phyloP scores from a whole-genome alignment of 2,797 vertebrate species.

The Onychomys leucogaster region DNA sequence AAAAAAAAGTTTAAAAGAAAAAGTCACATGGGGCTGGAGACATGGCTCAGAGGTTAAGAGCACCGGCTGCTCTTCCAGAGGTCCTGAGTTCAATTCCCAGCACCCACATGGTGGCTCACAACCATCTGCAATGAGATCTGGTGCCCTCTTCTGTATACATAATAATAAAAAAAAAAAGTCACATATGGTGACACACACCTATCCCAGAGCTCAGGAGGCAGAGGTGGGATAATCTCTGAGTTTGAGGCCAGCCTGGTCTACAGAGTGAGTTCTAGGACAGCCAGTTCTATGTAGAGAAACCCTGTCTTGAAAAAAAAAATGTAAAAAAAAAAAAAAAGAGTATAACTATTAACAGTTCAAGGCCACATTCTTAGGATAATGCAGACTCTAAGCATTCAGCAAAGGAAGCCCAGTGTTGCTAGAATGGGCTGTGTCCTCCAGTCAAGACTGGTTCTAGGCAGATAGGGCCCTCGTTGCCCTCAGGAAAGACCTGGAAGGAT shows the following conservation, averaged over 20 bases:
- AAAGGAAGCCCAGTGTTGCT: too few species aligned
- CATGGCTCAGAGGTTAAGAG: too few species aligned
- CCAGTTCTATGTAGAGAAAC: neutral
- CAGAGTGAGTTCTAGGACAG: neutral
- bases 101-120: too few species aligned
- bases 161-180: neutral
- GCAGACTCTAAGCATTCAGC: neutral
- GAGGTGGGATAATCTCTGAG: neutral
- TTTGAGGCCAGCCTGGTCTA: neutral
- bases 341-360: neutral
- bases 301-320: neutral
- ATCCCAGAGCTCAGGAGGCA: neutral
- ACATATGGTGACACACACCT: neutral
- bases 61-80: too few species aligned
- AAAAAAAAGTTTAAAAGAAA: neutral
- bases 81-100: too few species aligned
- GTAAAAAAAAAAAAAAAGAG: neutral
- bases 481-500: neutral
- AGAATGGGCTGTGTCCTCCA: neutral
- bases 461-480: neutral
- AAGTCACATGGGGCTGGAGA: too few species aligned
- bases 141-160: too few species aligned
- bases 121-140: too few species aligned
- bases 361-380: neutral
- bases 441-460: neutral